phyloP scores from a whole-genome alignment of 2,797 vertebrate species.

The Chelidonichthys spinosus region DNA sequence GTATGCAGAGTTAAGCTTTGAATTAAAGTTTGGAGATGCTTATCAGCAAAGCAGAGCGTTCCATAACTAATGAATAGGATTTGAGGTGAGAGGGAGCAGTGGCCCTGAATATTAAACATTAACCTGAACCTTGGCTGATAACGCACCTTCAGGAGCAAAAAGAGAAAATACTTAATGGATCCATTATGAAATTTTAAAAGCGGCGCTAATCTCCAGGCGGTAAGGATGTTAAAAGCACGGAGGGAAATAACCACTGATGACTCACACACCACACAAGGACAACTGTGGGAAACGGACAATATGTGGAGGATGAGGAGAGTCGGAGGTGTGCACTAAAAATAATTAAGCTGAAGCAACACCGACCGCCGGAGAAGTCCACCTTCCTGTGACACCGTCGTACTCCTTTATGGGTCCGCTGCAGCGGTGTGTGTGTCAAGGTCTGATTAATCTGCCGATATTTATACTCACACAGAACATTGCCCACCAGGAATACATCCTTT shows the following conservation, averaged over 20 bases:
- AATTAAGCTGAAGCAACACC: slow-evolving; percentile 24
- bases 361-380: slow-evolving; percentile 24
- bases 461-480: slow-evolving; percentile 13
- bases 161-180: slow-evolving; percentile 39
- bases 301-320: slow-evolving; percentile 29
- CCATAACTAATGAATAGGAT: neutral
- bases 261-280: slow-evolving; percentile 52
- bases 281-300: slow-evolving; percentile 33
- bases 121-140: slow-evolving; percentile 23
- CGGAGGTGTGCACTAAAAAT: slow-evolving; percentile 64
- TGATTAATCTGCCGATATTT: slow-evolving; percentile 23
- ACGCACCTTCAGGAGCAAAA: slow-evolving; percentile 6
- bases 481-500: slow-evolving; percentile 20
- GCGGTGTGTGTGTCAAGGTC: neutral
- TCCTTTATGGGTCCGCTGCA: slow-evolving; percentile 12
- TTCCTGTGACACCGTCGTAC: slow-evolving; percentile 35
- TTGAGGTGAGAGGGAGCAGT: slow-evolving; percentile 10
- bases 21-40: slow-evolving; percentile 4
- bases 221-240: slow-evolving; percentile 39
- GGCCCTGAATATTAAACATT: slow-evolving; percentile 44
- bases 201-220: slow-evolving; percentile 47
- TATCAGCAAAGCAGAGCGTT: slow-evolving; percentile 3
- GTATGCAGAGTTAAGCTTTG: neutral
- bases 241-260: slow-evolving; percentile 57
- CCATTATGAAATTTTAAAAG: slow-evolving; percentile 60